Base-by-base conservation (phyloP, 2,888 invertebrate species). In the Mongoloraphidia duomilia region DNA sequence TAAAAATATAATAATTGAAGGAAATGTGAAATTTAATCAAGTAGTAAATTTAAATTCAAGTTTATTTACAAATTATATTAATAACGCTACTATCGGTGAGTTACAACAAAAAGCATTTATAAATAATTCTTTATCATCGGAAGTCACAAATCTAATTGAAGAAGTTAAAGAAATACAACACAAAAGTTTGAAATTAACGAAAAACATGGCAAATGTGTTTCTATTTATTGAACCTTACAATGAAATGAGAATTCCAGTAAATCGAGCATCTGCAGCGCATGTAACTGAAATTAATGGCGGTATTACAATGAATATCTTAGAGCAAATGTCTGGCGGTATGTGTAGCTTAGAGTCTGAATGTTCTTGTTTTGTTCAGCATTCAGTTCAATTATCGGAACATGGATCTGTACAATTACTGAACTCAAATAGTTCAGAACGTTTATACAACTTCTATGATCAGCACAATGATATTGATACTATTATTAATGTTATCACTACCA, bases 401-500 rank as follows among this genome's bases (percentile, higher is more conserved):
- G 52, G 57, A 36, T 63, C 65, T 2, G 52, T 63, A 13, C 52
- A 56, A 47, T 14, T 47, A 9, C 55, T 66, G 34, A 51, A 59
- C 8, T 60, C 62, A 44, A 60, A 61, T 53, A 56, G 54, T 17
- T 50, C 47, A n/a, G 61, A 65, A 53, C 58, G 66, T 50, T 56
- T 62, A 47, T 67, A 60, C 53, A 63, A 58, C 47, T 66, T 62
- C 26, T 26, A 26, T 26, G 26, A 26, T 26, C 26, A 26, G 6
- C 6, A 26, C 50, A 56, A 61, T 44, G 58, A 61, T 53, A 59
- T 58, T 11, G 53, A 51, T 11, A 56, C 62, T 45, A 58, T 56
- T 13, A 51, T 64, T n/a, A 59, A 64, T 53, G 52, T 66, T 14
- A 55, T 62, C 13, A 65, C 64, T 0, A 61, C 62, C 47, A 63